A percentile compares a stretch with the other conserved stretches of the same genome.
Evolutionary conservation across 2,888 invertebrate species (phyloP).

Genomic region (Epinotia bilunana): DNA sequence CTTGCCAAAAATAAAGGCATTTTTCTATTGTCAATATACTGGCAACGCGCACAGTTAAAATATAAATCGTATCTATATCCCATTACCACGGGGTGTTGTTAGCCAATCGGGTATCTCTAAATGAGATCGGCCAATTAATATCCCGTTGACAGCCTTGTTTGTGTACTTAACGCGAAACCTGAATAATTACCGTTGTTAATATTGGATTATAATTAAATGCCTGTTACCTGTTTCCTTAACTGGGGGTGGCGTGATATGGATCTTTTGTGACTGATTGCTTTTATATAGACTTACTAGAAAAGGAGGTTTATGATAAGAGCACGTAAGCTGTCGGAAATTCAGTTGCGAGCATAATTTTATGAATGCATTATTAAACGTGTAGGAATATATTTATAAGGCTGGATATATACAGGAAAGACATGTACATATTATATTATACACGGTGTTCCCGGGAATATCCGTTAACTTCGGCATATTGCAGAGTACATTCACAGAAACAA

Average conservation of each 20-base stretch:
- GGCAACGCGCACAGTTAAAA: background rate
- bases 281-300: slow-evolving; percentile 5
- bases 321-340: background rate
- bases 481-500: too few species aligned
- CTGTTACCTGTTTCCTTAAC: slow-evolving; percentile 29
- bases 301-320: background rate
- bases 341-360: background rate
- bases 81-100: slow-evolving; percentile 35
- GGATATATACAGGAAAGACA: background rate
- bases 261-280: slow-evolving; percentile 12
- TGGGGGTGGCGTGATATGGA: slow-evolving; percentile 15
- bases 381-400: background rate
- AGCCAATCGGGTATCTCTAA: slow-evolving; percentile 36
- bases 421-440: too few species aligned
- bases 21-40: background rate
- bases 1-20: too few species aligned
- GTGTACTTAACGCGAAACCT: slow-evolving; percentile 34
- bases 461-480: too few species aligned
- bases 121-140: slow-evolving; percentile 42
- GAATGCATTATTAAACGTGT: too few species aligned
- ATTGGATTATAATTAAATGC: slow-evolving; percentile 42
- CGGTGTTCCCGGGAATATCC: too few species aligned
- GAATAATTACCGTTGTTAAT: slow-evolving; percentile 30
- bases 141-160: slow-evolving; percentile 34
- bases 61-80: slow-evolving; percentile 27